Percentiles rank a stretch among this genome's conserved stretches.
Conservation (phyloP, 2,888 invertebrate genomes). For the Parnassius smintheus region DNA sequence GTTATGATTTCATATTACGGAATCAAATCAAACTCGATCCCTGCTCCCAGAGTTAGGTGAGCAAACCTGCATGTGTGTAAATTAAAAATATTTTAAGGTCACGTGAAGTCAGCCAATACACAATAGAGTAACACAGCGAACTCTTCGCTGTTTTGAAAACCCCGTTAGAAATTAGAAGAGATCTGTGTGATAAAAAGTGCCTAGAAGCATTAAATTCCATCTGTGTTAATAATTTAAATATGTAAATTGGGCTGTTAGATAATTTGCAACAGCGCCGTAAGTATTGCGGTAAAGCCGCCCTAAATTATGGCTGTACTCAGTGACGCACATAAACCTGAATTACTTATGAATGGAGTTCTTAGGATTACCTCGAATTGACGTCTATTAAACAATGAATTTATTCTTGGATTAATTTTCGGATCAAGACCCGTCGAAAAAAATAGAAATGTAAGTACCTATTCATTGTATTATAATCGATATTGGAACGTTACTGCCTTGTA, state of each 20-base stretch:
- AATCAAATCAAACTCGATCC: too few relatives aligned
- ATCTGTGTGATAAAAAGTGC: too few relatives aligned
- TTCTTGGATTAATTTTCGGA: slow-evolving; percentile 30
- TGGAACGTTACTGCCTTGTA: slow-evolving; percentile 30
- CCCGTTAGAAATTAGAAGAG: too few relatives aligned
- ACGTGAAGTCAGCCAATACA: too few relatives aligned
- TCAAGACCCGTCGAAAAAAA: slow-evolving; percentile 26
- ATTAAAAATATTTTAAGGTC: too few relatives aligned
- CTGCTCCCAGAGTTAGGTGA: too few relatives aligned
- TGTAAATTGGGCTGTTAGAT: slow-evolving; percentile 18
- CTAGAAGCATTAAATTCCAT: too few relatives aligned
- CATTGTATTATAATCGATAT: slow-evolving; percentile 23
- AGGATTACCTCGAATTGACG: slow-evolving; percentile 27
- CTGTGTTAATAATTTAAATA: slow-evolving; percentile 1
- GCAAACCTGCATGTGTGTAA: too few relatives aligned
- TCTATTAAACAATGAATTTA: slow-evolving; percentile 34
- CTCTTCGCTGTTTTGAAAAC: too few relatives aligned
- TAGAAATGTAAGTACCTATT: slow-evolving; percentile 25
- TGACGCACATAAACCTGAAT: slow-evolving; percentile 24
- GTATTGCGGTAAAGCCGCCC: slow-evolving; percentile 1
- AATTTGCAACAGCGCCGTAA: slow-evolving; percentile 18
- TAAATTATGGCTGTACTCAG: slow-evolving; percentile 6
- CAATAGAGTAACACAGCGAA: too few relatives aligned
- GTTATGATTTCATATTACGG: too few relatives aligned
- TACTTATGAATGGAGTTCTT: slow-evolving; percentile 28